phyloP scores from a whole-genome alignment of 2,797 vertebrate species.

The Rhinichthys osculus region DNA sequence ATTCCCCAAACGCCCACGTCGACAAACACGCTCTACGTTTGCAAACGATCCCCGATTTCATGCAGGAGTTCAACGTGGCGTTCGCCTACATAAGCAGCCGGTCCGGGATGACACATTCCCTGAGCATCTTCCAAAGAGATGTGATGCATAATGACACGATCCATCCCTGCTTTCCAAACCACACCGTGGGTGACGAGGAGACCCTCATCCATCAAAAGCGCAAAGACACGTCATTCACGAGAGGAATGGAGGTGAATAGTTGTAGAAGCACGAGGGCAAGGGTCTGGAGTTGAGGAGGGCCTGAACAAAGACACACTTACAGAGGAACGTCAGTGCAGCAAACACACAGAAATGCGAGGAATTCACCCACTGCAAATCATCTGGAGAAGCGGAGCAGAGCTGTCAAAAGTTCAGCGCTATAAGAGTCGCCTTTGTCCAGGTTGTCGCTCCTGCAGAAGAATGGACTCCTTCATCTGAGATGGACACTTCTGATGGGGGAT shows the following conservation, averaged over 20 bases:
- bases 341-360: conserved; percentile 76
- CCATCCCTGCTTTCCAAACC: conserved; percentile 5
- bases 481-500: conserved; percentile 45
- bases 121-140: background rate
- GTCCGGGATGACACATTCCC: conserved; percentile 3
- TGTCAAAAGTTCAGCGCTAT: conserved; percentile 80
- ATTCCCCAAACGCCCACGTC: conserved; percentile 59
- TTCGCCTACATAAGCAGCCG: conserved; percentile 4
- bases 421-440: conserved; percentile 76
- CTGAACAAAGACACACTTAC: conserved; percentile 59
- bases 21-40: conserved; percentile 52
- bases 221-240: background rate
- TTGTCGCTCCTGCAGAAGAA: conserved; percentile 63
- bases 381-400: conserved; percentile 71
- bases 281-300: conserved; percentile 56
- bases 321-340: conserved; percentile 67
- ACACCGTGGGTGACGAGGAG: conserved; percentile 38
- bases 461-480: conserved; percentile 69
- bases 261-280: conserved; percentile 26
- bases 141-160: conserved; percentile 11
- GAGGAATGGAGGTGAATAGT: conserved; percentile 44
- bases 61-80: conserved; percentile 22
- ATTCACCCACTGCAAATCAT: conserved; percentile 76
- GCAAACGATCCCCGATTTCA: conserved; percentile 40
- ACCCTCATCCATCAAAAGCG: conserved; percentile 40